Evolutionary conservation across 2,113 vertebrate species (phyloP).

Genomic region (Piaya cayana): DNA sequence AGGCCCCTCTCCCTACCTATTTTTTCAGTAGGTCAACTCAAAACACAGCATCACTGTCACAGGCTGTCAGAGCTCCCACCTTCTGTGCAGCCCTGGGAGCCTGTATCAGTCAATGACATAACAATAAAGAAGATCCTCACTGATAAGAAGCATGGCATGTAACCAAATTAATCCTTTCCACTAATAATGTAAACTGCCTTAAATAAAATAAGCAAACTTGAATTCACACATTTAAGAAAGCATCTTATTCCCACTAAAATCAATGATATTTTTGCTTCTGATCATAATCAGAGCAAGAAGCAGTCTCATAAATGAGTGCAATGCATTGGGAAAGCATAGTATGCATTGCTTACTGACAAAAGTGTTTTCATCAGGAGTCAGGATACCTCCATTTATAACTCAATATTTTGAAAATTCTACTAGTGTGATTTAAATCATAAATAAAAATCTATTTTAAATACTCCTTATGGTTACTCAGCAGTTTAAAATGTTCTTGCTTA

Average conservation of each 20-base stretch:
- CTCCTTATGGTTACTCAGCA: background rate
- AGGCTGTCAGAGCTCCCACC: background rate
- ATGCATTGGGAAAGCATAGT: background rate
- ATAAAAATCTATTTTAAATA: background rate
- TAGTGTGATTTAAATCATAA: background rate
- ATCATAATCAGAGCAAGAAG: background rate
- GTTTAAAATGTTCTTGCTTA: background rate
- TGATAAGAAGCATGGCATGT: background rate
- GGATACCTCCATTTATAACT: background rate
- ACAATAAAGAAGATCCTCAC: background rate
- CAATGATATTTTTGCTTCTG: background rate
- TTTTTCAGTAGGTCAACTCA: background rate
- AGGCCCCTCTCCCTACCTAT: background rate
- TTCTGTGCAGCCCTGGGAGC: background rate
- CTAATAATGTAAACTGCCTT: background rate
- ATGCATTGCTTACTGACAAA: background rate
- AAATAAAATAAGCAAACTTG: background rate
- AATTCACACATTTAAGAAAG: background rate
- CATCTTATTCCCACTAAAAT: background rate
- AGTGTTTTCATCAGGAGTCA: background rate
- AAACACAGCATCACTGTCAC: background rate
- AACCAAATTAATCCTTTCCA: background rate
- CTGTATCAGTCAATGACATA: background rate
- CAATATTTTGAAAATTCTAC: background rate
- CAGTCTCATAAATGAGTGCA: background rate